Conservation (phyloP, 2,797 vertebrate genomes). For the Arctocebus calabarensis region DNA sequence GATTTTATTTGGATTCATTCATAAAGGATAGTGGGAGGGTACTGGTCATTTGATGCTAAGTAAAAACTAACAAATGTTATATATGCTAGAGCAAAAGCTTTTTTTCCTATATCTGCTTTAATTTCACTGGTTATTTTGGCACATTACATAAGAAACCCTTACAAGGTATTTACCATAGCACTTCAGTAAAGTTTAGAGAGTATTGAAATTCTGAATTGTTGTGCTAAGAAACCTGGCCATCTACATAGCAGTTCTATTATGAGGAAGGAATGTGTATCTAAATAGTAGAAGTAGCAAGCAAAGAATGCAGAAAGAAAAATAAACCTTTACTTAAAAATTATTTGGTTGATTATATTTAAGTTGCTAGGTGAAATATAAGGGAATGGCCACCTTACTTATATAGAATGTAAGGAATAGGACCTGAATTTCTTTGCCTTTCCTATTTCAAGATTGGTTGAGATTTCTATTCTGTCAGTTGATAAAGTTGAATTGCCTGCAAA, state of each 20-base stretch:
- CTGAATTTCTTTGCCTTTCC: neutral
- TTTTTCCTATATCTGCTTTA: neutral
- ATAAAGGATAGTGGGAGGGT: neutral
- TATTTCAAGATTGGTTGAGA: neutral
- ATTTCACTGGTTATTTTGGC: conserved; percentile 12
- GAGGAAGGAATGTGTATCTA: neutral
- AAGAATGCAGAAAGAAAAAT: neutral
- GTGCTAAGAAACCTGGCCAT: neutral
- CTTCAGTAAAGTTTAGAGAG: conserved; percentile 24
- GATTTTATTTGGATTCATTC: neutral
- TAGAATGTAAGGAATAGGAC: no score
- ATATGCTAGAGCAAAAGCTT: neutral
- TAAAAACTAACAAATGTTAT: conserved; percentile 22
- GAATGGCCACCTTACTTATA: neutral
- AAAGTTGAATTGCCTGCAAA: neutral
- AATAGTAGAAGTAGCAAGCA: conserved; percentile 1
- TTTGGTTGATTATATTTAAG: neutral
- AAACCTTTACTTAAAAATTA: neutral
- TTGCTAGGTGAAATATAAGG: neutral
- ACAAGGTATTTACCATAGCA: neutral
- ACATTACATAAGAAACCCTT: conserved; percentile 18
- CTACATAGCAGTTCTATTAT: neutral
- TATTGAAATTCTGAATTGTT: conserved; percentile 22
- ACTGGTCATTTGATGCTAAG: neutral
- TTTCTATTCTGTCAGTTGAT: neutral